Conservation (phyloP, 2,888 invertebrate species). For the Tridacna gigas region DNA sequence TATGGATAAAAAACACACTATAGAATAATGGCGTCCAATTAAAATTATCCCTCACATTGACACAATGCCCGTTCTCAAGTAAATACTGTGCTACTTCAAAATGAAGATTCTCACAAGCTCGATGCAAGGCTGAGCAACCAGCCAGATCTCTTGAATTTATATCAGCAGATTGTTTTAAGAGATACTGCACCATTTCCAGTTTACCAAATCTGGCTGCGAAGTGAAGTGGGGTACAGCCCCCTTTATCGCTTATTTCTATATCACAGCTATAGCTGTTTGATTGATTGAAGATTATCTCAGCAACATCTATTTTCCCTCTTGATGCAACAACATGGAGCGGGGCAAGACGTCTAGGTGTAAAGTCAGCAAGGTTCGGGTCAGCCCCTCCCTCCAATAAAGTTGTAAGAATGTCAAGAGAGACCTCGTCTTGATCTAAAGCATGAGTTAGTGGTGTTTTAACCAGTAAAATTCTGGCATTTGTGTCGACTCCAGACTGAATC, state of each 20-base stretch:
- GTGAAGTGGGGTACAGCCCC: conserved; percentile 46
- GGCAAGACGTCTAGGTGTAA: conserved; percentile 35
- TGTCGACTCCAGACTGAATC: conserved; percentile 50
- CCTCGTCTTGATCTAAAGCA: conserved; percentile 50
- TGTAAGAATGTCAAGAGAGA: conserved; percentile 31
- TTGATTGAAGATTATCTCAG: conserved; percentile 38
- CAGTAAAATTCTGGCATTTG: conserved; percentile 52
- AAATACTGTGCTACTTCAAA: conserved; percentile 42
- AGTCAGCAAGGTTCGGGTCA: conserved; percentile 47
- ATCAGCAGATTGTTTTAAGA: conserved; percentile 43
- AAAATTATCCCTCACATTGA: conserved; percentile 51
- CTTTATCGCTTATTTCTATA: conserved; percentile 49
- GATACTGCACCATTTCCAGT: conserved; percentile 45
- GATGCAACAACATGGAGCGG: conserved; percentile 53
- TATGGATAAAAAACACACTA: conserved; percentile 50
- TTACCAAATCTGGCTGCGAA: conserved; percentile 52
- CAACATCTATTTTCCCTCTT: conserved; percentile 34
- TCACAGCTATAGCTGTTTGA: conserved; percentile 26
- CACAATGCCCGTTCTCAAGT: conserved; percentile 43
- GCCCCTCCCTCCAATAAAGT: conserved; percentile 42
- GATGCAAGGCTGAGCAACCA: conserved; percentile 53
- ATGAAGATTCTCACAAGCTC: conserved; percentile 53
- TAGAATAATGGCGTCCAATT: conserved; percentile 63
- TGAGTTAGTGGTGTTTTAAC: conserved; percentile 59
- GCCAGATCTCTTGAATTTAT: conserved; percentile 38